Base-by-base conservation (phyloP, 2,797 vertebrate genomes). In the Sarcophilus harrisii region DNA sequence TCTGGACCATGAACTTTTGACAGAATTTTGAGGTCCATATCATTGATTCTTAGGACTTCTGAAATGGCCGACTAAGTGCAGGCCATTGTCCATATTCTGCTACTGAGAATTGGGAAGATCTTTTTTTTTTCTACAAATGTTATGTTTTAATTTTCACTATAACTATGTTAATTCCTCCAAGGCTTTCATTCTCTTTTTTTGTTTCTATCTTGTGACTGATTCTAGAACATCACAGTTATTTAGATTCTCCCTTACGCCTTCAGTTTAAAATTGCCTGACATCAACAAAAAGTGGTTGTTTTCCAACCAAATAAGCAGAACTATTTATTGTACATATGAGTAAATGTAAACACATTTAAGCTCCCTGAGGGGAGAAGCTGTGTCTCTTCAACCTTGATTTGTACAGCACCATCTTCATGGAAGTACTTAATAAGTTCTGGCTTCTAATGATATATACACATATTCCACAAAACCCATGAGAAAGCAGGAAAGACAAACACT, bases 281-380 rank as follows among this genome's bases (percentile, higher is more conserved):
- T 90, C 18, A 1, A 45, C 38, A 87, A 6, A 12, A 90, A 92
- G 32, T 3, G 58, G 38, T 24, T 28, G 62, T 3, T 28, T 95
- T 66, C 49, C 89, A 90, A 89, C 55, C 27, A 38, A 93, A 59
- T 0, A 5, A 0, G n/a, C 0, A 49, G 16, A 3, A 27, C 21
- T 12, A 0, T 45, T 54, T 12, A 0, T 45, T 54, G 2, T 5
- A 30, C 10, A 3, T 30, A 0, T 18, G 14, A 60, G 52, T 1
- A 30, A 89, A 27, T 5, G 73, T 38, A 57, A 16, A 11, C 0
- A 27, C 89, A 18, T 29, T 24, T 27, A 92, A 57, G 10, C 16
- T 93, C 49, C 45, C n/a, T 5, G 57, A 91, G 32, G 57, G 29
- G 0, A 10, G 29, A 54, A 45, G 10, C 81, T 30, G 0, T 29